Percentiles rank a stretch among this genome's conserved stretches.
phyloP scores from a whole-genome alignment of 2,888 invertebrate species.

The Cheilosia variabilis region DNA sequence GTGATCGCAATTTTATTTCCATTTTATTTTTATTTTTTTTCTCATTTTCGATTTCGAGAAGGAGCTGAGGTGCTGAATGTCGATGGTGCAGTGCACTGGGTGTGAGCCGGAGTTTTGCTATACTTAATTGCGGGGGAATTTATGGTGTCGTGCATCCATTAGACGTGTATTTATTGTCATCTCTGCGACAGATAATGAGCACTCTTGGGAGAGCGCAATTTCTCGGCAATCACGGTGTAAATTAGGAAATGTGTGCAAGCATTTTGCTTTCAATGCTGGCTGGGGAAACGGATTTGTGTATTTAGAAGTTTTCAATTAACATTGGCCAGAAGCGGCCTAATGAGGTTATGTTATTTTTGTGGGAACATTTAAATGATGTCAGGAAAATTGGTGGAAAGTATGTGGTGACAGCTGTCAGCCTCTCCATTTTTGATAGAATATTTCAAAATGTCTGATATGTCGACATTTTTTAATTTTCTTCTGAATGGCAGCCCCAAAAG shows the following conservation, averaged over 20 bases:
- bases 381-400: neutral
- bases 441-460: too few relatives aligned
- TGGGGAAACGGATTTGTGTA: neutral
- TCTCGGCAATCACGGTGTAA: conserved; percentile 57
- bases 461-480: too few relatives aligned
- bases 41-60: conserved; percentile 14
- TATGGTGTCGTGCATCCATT: conserved; percentile 75
- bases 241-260: conserved; percentile 27
- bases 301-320: conserved; percentile 1
- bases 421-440: too few relatives aligned
- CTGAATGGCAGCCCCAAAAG: too few relatives aligned
- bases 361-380: neutral
- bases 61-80: conserved; percentile 21
- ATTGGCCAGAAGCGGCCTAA: neutral
- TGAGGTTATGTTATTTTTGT: neutral
- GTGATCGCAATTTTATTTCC: conserved; percentile 52
- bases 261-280: neutral
- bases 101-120: conserved; percentile 61
- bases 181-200: conserved; percentile 62
- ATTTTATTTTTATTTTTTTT: neutral
- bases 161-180: conserved; percentile 75
- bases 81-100: conserved; percentile 33
- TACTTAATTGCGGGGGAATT: conserved; percentile 72
- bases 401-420: too few relatives aligned
- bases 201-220: conserved; percentile 54